phyloP scores from a whole-genome alignment of 2,113 vertebrate genomes.

The Megaceryle torquata region DNA sequence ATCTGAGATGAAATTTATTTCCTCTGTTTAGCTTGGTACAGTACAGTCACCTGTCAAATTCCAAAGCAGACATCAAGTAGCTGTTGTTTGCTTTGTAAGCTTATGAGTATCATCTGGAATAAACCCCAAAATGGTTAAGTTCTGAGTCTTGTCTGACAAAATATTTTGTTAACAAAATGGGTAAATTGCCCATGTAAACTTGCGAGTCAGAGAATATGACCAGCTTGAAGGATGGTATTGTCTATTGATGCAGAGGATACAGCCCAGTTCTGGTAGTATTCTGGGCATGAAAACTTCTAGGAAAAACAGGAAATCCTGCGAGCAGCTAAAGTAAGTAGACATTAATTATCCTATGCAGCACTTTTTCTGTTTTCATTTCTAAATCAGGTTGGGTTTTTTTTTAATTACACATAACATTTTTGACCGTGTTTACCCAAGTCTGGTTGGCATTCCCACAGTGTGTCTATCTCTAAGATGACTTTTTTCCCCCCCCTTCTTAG shows the following conservation, averaged over 20 bases:
- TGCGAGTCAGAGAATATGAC: neutral
- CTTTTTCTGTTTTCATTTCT: conserved; percentile 27
- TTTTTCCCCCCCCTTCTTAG: neutral
- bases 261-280: conserved; percentile 13
- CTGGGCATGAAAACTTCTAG: conserved; percentile 43
- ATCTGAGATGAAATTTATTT: conserved; percentile 13
- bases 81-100: conserved; percentile 40
- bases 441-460: neutral
- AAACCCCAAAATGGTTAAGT: neutral
- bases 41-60: conserved; percentile 23
- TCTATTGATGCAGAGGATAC: conserved; percentile 48
- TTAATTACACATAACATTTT: neutral
- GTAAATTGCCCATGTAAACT: conserved; percentile 35
- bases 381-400: neutral
- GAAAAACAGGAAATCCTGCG: conserved; percentile 60
- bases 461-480: neutral
- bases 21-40: conserved; percentile 13
- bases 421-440: neutral
- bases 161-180: conserved; percentile 63
- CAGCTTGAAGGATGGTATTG: conserved; percentile 47
- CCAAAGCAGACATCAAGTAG: conserved; percentile 1
- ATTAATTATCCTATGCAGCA: conserved; percentile 19
- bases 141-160: conserved; percentile 56
- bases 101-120: neutral
- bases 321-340: conserved; percentile 6